Evolutionary conservation across 2,888 invertebrate genomes (phyloP).

Genomic region (Sturmia bella): DNA sequence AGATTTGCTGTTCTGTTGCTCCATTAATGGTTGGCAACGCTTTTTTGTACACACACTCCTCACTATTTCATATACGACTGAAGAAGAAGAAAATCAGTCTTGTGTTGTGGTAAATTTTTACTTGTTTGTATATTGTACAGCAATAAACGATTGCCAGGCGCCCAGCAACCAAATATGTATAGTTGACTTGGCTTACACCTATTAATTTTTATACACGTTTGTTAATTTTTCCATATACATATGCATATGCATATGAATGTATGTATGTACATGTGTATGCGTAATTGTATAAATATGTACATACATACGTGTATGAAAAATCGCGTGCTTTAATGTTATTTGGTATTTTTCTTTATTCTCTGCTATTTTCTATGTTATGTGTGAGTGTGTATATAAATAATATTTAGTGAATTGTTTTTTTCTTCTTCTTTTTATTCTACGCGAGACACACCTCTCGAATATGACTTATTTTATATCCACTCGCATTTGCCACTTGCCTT

Average conservation of each 20-base stretch:
- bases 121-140: constrained; percentile 36
- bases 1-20: no score
- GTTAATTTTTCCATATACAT: neutral
- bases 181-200: constrained; percentile 22
- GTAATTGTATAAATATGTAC: neutral
- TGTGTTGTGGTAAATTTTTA: constrained; percentile 41
- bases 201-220: neutral
- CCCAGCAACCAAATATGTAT: constrained; percentile 11
- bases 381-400: neutral
- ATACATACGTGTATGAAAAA: neutral
- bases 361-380: neutral
- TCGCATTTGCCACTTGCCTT: neutral
- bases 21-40: no score
- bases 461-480: neutral
- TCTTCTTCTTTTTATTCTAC: neutral
- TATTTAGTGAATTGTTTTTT: neutral
- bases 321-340: constrained; percentile 8
- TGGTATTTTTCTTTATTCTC: neutral
- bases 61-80: neutral
- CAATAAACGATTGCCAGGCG: constrained; percentile 45
- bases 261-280: no score
- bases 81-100: neutral
- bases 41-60: neutral
- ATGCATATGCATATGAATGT: neutral
- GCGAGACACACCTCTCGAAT: constrained; percentile 25